Evolutionary conservation across 2,797 vertebrate species (phyloP), one percentile per base, ranked within the genome.

Genomic region (Diglossa cyanea): DNA sequence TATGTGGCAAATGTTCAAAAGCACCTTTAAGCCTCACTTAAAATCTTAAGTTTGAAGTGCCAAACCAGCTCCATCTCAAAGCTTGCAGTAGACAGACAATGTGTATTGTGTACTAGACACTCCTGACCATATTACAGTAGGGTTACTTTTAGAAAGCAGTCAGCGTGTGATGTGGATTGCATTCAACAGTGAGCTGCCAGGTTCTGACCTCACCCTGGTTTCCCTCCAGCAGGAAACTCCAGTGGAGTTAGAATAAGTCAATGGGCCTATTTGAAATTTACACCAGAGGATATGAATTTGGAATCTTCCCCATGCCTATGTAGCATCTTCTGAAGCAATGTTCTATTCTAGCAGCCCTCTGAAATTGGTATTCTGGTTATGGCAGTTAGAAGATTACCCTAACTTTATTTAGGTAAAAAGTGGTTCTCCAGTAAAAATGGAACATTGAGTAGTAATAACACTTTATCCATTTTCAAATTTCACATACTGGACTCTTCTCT

Each of bases 231-330:
- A 89, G 61, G 66, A 93, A 93, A 19, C 81, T 92, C 90, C 75
- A 77, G 72, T 94, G 42, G 81, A 93, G 88, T 79, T 70, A 53
- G 60, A 66, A 73, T 70, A 90, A 95, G 42, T 89, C 72, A 83
- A 3, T 80, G 57, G 57, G 31, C 11, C 53, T 80, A 16, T 42
- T 76, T 82, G 39, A 89, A 77, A 82, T 94, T 89, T 89, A 53
- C 47, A 95, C 57, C 61, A 74, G 60, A 94, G 81, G 55, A 91
- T 92, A 95, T 87, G 73, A 87, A 47, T 87, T 91, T 95, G 86
- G 71, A 93, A 67, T 24, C 14, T 63, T 23, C 31, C 60, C 86
- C 9, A 6, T 47, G 16, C 33, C 71, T 35, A 5, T 9, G 4
- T 57, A 71, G 26, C 40, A 67, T 76, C 35, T 78, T 44, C 30